A percentile compares a stretch with the other conserved stretches of the same genome.
phyloP scores from a whole-genome alignment of 2,888 invertebrate species.

The Campoplex capitator region DNA sequence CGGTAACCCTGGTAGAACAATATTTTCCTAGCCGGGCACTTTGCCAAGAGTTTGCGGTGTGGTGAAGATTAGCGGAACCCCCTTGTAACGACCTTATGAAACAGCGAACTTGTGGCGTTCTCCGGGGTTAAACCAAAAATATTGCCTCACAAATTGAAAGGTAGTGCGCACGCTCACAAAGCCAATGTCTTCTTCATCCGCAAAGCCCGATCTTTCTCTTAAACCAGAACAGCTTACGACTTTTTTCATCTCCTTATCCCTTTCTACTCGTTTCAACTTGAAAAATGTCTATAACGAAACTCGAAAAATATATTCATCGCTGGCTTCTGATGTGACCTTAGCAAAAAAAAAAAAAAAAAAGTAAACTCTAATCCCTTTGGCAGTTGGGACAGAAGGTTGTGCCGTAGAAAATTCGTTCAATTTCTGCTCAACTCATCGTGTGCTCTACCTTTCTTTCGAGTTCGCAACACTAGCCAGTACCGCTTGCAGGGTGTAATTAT shows the following conservation, averaged over 20 bases:
- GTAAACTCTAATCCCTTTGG: constrained; percentile 72
- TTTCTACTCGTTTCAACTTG: constrained; percentile 37
- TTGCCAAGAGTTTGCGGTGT: constrained; percentile 77
- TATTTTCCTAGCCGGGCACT: constrained; percentile 77
- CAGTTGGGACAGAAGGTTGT: constrained; percentile 69
- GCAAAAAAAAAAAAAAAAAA: constrained; percentile 45
- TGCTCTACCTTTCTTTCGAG: constrained; percentile 59
- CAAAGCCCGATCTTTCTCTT: constrained; percentile 38
- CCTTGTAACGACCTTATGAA: constrained; percentile 80
- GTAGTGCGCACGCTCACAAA: constrained; percentile 70
- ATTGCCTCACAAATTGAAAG: constrained; percentile 80
- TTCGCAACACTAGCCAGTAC: constrained; percentile 26
- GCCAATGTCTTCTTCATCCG: constrained; percentile 17
- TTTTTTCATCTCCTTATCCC: constrained; percentile 23
- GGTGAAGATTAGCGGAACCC: constrained; percentile 79
- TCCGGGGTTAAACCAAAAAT: constrained; percentile 74
- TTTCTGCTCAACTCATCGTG: constrained; percentile 66
- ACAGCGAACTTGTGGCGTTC: constrained; percentile 74
- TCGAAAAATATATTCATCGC: constrained; percentile 66
- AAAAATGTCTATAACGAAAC: constrained; percentile 67
- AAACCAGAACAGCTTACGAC: constrained; percentile 25
- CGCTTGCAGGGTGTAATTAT: constrained; percentile 77
- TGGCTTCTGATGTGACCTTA: constrained; percentile 67
- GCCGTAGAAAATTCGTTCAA: constrained; percentile 50
- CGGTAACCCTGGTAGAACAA: constrained; percentile 76